phyloP scores from a whole-genome alignment of 2,888 invertebrate genomes.

The Gasteruption jaculator region DNA sequence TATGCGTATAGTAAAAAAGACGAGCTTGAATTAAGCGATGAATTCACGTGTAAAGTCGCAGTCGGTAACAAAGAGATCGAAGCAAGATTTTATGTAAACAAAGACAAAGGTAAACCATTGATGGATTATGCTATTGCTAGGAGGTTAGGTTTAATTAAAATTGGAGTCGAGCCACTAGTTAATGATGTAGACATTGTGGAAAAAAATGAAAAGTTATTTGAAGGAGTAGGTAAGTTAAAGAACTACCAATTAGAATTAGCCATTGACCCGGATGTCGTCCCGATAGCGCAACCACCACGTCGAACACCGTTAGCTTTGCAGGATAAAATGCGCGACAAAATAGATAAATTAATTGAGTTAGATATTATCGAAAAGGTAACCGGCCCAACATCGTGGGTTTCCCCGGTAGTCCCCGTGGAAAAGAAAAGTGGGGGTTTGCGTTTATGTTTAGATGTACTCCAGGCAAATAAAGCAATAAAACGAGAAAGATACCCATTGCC shows the following conservation, averaged over 20 bases:
- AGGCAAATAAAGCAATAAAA: constrained; percentile 28
- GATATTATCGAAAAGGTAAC: constrained; percentile 31
- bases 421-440: constrained; percentile 29
- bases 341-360: constrained; percentile 22
- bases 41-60: constrained; percentile 1
- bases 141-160: constrained; percentile 21
- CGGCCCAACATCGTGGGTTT: constrained; percentile 21
- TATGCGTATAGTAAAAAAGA: constrained; percentile 24
- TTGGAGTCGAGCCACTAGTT: constrained; percentile 19
- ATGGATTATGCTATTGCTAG: constrained; percentile 25
- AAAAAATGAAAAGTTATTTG: constrained; percentile 6
- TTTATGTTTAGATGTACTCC: constrained; percentile 29
- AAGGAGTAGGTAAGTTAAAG: constrained; percentile 29
- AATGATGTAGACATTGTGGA: constrained; percentile 7
- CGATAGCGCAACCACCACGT: constrained; percentile 34
- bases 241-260: constrained; percentile 29
- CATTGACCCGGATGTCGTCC: constrained; percentile 29
- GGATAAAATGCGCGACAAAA: constrained; percentile 25
- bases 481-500: constrained; percentile 22
- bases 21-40: constrained; percentile 6
- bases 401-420: constrained; percentile 30
- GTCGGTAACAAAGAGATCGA: too few species aligned
- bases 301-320: constrained; percentile 35
- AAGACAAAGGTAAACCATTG: constrained; percentile 15
- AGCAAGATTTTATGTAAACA: constrained; percentile 19